Evolutionary conservation across 2,888 invertebrate species (phyloP), one percentile per base, ranked within the genome.

Genomic region (Sphaerophoria taeniata): DNA sequence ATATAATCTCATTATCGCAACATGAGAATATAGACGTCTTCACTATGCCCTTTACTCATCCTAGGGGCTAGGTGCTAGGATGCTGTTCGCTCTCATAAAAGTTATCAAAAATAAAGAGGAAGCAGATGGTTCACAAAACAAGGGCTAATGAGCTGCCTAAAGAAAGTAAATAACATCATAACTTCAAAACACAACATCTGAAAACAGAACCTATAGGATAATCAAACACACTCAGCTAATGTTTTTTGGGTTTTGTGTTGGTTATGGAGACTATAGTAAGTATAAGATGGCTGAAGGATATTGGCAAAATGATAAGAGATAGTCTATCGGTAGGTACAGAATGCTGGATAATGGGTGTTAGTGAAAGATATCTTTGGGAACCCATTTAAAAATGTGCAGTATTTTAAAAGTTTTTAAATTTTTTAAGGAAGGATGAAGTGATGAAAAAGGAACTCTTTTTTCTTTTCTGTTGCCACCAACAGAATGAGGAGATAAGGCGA

Each of bases 61-160:
- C 24, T 24, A n/a, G n/a, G n/a, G n/a, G n/a, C n/a, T n/a, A n/a
- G n/a, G n/a, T n/a, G n/a, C n/a, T 24, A 24, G 24, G 24, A 12
- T 51, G 14, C n/a, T 47, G 43, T 49, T 56, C n/a, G n/a, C n/a
- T 56, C 56, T 78, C 16, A n/a, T 12, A 58, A 51, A 47, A 77
- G 45, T 77, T 71, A 63, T 63, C 36, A 63, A 78, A 24, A 56
- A 63, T 65, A 72, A 63, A 78, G 47, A 71, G 36, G 39, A 77
- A 71, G 24, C 78, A 78, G 72, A 78, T 72, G 78, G 61, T 39
- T 78, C 63, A 63, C 72, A 65, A 78, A 78, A 58, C 56, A 72
- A 47, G 55, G 53, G 65, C 63, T 78, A 78, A 72, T 78, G 72
- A 78, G 72, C 65, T 78, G 63, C 45, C 43, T 78, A 56, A 65